Base-by-base conservation (phyloP, 2,797 vertebrate species). In the Diglossa cyanea region DNA sequence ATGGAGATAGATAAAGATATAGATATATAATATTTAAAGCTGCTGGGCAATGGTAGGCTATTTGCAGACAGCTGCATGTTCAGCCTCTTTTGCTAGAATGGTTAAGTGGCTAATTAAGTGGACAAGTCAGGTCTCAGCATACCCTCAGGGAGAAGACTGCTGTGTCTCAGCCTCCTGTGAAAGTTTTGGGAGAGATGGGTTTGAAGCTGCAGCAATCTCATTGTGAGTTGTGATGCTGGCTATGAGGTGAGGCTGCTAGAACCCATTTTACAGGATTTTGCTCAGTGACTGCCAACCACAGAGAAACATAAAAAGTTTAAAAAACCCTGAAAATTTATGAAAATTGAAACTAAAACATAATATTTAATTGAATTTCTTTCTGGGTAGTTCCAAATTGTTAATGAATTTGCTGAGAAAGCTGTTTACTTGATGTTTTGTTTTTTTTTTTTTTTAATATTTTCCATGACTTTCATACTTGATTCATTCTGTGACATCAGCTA, bases 71-170 rank as follows among this genome's bases (percentile, higher is more conserved):
- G 86, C 87, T 94, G 86, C 62, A 16, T 66, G 39, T 72, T 96
- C 93, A 94, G 65, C 73, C 73, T 70, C 91, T 96, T 86, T 93
- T 73, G 88, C 81, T 81, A 31, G 84, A 72, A 68, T 48, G 76
- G 93, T 71, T 95, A 96, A 92, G 94, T 78, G 90, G 74, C 91
- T 97, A 95, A 97, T 96, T 96, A 97, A 95, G 88, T 91, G 87
- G 95, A 96, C 87, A 84, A 85, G 84, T 86, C 84, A 73, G 87
- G 10, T 93, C 88, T 79, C 70, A 79, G 85, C 12, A 42, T 24
- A 54, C 62, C 90, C 73, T 66, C 44, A 30, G 86, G 67, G 85
- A 73, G 67, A 86, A 90, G 68, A 45, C 75, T 60, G 54, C 63
- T 6, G 1, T 78, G 66, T 57, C 91, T 94, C 93, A 77, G 67